Conservation (phyloP, 2,113 vertebrate genomes). For the Ardeotis arabs region DNA sequence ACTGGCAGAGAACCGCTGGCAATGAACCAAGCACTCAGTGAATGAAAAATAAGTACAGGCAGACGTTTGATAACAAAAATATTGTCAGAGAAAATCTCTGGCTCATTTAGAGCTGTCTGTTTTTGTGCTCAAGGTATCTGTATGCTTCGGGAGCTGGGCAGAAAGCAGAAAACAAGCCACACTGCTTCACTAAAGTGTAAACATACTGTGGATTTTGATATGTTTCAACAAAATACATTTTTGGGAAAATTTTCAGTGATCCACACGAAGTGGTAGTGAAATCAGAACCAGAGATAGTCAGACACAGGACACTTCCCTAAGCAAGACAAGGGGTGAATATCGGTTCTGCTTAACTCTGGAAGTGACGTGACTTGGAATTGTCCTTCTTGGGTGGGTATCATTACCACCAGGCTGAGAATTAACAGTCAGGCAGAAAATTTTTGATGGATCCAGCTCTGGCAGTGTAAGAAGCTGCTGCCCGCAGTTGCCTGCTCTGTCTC, state of each 20-base stretch:
- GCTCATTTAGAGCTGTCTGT: background rate
- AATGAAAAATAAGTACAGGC: slow-evolving; percentile 19
- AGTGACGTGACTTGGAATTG: background rate
- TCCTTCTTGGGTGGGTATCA: background rate
- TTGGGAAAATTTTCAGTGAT: background rate
- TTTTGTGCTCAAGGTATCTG: background rate
- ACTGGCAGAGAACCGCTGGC: background rate
- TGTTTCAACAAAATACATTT: background rate
- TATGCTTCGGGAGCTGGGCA: background rate
- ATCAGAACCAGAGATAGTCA: background rate
- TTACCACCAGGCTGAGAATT: background rate
- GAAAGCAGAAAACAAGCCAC: background rate
- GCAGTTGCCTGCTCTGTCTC: background rate
- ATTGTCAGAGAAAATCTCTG: slow-evolving; percentile 9
- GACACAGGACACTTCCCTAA: background rate
- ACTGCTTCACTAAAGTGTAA: background rate
- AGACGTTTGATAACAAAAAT: slow-evolving; percentile 33
- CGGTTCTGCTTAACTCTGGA: background rate
- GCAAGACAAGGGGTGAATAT: background rate
- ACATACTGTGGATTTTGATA: background rate
- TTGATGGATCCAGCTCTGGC: background rate
- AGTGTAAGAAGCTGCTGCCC: background rate
- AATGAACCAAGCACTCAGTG: slow-evolving; percentile 16
- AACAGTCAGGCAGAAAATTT: background rate
- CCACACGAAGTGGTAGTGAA: background rate